Percentiles rank a stretch among this genome's conserved stretches.
phyloP scores from a whole-genome alignment of 2,113 vertebrate genomes.

The Psilopsiagon aymara region DNA sequence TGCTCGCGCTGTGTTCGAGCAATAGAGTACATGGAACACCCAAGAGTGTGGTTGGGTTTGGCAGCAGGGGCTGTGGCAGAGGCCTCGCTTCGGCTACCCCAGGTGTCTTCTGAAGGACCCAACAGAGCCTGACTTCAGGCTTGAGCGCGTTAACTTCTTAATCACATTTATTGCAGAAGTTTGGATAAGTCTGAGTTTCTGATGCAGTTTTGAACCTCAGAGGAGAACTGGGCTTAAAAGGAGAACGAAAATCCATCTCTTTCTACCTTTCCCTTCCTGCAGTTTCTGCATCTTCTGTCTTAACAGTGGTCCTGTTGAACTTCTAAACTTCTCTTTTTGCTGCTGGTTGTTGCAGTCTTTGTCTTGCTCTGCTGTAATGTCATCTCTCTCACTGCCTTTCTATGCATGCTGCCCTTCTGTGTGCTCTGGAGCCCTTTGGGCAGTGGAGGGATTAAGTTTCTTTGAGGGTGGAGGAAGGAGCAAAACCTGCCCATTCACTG shows the following conservation, averaged over 20 bases:
- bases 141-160: background rate
- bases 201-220: background rate
- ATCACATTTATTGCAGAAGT: background rate
- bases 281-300: background rate
- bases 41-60: background rate
- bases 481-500: background rate
- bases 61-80: background rate
- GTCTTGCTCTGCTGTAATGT: background rate
- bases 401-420: background rate
- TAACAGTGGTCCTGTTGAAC: accelerated
- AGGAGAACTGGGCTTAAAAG: background rate
- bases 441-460: background rate
- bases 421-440: background rate
- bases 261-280: too few relatives aligned
- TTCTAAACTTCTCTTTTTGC: background rate
- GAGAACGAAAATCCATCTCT: background rate
- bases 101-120: background rate
- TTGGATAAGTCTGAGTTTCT: background rate
- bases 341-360: background rate
- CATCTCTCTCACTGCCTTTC: too few relatives aligned
- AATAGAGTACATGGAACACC: accelerated
- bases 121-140: background rate
- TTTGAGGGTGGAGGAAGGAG: background rate
- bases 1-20: accelerated
- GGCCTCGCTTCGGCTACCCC: background rate